Base-by-base conservation (phyloP, 64 coral and sea anemone genomes). In the Dendrophyllia cribrosa region DNA sequence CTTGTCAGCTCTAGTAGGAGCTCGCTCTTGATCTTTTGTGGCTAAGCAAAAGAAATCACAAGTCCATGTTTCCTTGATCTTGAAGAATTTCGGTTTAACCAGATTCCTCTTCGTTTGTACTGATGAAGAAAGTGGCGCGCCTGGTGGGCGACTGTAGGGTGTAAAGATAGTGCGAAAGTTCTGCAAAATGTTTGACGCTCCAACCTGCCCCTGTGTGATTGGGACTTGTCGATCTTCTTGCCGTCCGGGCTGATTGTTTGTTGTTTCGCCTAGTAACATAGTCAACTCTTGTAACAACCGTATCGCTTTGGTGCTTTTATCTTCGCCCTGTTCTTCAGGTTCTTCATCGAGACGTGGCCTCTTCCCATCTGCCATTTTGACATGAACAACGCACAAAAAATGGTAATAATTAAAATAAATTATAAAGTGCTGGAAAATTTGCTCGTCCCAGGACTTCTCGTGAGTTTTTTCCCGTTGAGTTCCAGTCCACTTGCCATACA, bases 61-160 rank as follows among this genome's bases (percentile, higher is more conserved):
- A 4, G 88, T 90, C 88, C 88, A 90, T 14, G 88, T 90, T 91
- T 91, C 65, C 80, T 91, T 91, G 20, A 53, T 34, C 34, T 65
- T 19, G 22, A 70, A 70, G 66, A 70, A 70, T n/a, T 66, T 66
- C 14, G 62, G 62, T 19, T 19, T 66, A 19, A 19, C 62, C 14
- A 13, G 10, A 66, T 66, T 66, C 62, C 20, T 66, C 62, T 66
- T 66, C 5, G 15, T 16, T 66, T 15, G 62, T n/a, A 19, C 62
- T n/a, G 16, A 66, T 66, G 62, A 66, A 17, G 62, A 66, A 19
- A 66, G 19, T n/a, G 62, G 19, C 62, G 19, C 55, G 0, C 7
- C 6, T 17, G 14, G 14, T 15, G 62, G 19, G 5, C 17, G 62
- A 66, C 15, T 13, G 62, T 66, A 66, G 20, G 62, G 62, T n/a